Percentiles rank a stretch among this genome's conserved stretches.
These are phyloP conservation scores for Oncorhynchus mykiss DNA, from an alignment of 2,113 vertebrate genomes.

Conservation along the genomic window DNA sequence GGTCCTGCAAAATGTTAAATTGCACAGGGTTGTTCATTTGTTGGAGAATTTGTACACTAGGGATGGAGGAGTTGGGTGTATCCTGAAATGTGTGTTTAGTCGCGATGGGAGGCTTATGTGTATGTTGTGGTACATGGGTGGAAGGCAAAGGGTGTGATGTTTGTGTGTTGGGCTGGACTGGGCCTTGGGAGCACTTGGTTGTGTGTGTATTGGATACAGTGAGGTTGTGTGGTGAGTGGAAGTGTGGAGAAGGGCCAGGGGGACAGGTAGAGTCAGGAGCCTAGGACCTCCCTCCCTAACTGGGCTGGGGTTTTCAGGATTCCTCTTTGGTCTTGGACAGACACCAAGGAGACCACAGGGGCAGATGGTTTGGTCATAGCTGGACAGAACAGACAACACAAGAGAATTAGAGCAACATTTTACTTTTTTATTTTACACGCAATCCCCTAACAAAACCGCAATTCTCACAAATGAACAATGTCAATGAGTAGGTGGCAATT, in stretches of 20 bases:
- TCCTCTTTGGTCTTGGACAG: conserved; percentile 10
- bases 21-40: too few species aligned
- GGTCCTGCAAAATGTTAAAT: not conserved
- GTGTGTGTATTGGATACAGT: too few species aligned
- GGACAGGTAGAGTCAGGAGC: too few species aligned
- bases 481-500: too few species aligned
- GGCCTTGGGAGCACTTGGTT: not conserved
- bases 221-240: too few species aligned
- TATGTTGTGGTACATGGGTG: not conserved
- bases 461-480: too few species aligned
- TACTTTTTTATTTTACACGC: too few species aligned
- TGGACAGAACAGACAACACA: conserved; percentile 14
- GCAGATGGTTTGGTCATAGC: conserved; percentile 11
- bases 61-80: not conserved
- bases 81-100: not conserved
- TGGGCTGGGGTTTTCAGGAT: conserved; percentile 21
- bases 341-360: not conserved
- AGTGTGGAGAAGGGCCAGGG: too few species aligned
- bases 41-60: not conserved
- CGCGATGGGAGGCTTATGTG: not conserved
- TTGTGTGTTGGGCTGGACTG: conserved; percentile 3
- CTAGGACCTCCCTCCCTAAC: not conserved
- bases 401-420: too few species aligned
- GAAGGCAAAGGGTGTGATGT: not conserved
- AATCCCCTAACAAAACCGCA: too few species aligned